Base-by-base conservation (phyloP, 2,797 vertebrate genomes). In the Microcaecilia unicolor region DNA sequence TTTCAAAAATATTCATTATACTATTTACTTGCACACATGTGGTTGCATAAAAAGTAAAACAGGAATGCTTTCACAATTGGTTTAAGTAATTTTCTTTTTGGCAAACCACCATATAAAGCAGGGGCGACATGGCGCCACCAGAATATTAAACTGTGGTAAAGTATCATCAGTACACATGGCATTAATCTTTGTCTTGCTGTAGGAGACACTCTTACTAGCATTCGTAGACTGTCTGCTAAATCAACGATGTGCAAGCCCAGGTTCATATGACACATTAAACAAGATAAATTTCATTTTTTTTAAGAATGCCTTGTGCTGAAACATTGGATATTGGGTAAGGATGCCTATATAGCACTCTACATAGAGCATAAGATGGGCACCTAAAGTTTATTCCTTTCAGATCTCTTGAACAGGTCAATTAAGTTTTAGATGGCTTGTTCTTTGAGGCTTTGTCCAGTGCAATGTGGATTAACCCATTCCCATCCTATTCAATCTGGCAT, bases 61-160 rank as follows among this genome's bases (percentile, higher is more conserved):
- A 77, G 77, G 74, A 78, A 84, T 80, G 81, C 71, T 70, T 78
- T 87, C 82, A 88, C 83, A 87, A 91, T 89, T 86, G 82, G 82
- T 86, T 86, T 86, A 85, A 88, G 83, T 88, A 83, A 83, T 81
- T 85, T 85, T 84, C 64, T 84, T 81, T n/a, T 78, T 91, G 88
- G 87, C 90, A 91, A 87, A 83, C 72, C 78, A 84, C 79, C 49
- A 83, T 78, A 77, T 82, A 83, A 80, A 85, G 83, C 84, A 85
- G 79, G 85, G 87, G 88, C 88, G 63, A 89, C 82, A 87, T 80
- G 89, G 90, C 85, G 87, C 91, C 87, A 88, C 83, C 82, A 88
- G 88, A 90, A 87, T 85, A 83, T 85, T 88, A 80, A 81, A 83
- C 84, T 91, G 90, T 86, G 89, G 89, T 88, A 67, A 76, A 76